Conservation (phyloP, 2,797 vertebrate genomes). For the Notolabrus celidotus region DNA sequence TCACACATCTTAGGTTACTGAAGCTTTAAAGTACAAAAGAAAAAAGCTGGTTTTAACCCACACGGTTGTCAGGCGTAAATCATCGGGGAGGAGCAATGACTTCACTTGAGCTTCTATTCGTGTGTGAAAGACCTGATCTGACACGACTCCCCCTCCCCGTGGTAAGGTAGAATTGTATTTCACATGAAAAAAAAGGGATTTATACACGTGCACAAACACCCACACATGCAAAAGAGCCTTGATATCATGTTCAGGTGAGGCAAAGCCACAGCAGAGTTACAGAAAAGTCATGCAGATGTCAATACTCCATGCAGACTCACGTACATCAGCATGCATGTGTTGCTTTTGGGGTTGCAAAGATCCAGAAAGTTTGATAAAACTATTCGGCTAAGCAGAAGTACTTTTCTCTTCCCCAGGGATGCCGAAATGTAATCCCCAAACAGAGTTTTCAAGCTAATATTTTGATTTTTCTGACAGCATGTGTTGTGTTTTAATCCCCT, state of each 20-base stretch:
- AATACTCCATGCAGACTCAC: conserved; percentile 24
- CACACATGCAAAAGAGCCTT: conserved; percentile 14
- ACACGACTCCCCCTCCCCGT: conserved; percentile 29
- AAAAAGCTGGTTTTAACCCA: conserved; percentile 41
- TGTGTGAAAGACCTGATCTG: conserved; percentile 51
- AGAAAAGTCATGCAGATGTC: conserved; percentile 14
- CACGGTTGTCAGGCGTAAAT: conserved; percentile 41
- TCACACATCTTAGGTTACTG: conserved; percentile 46
- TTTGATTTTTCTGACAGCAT: conserved; percentile 22
- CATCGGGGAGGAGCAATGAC: conserved; percentile 44
- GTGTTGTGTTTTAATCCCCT: conserved; percentile 29
- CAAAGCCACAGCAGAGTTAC: conserved; percentile 1
- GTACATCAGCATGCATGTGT: conserved; percentile 5
- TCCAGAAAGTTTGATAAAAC: conserved; percentile 41
- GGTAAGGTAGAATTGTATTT: conserved; percentile 32
- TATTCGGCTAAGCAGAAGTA: conserved; percentile 9
- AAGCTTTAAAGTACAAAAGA: conserved; percentile 56
- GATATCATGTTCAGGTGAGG: conserved; percentile 24
- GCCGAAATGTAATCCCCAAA: conserved; percentile 12
- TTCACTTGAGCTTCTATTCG: conserved; percentile 44
- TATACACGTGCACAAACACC: neutral
- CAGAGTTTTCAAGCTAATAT: conserved; percentile 24
- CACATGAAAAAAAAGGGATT: conserved; percentile 29
- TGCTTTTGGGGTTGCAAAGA: conserved; percentile 27
- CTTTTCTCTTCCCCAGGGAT: conserved; percentile 32